Evolutionary conservation across 2,797 vertebrate genomes (phyloP), one percentile per base, ranked within the genome.

Genomic region (Spheniscus humboldti): DNA sequence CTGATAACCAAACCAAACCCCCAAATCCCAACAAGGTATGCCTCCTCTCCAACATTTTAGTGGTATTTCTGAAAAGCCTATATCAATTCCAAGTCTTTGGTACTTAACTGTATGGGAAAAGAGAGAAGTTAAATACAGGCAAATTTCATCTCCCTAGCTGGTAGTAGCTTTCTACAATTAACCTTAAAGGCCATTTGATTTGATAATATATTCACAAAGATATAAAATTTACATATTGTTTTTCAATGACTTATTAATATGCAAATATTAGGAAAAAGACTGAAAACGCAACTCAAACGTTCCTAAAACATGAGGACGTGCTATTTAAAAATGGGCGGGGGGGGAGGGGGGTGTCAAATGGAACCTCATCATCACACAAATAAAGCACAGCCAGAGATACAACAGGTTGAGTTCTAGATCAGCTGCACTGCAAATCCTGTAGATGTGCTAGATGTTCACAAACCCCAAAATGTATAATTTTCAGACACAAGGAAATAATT

Each of bases 181-280:
- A 60, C 73, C 75, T 93, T 92, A 75, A 95, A 97, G 96, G 92
- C 86, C 92, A 97, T 96, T 97, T 96, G 92, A 97, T 96, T 97
- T 96, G 94, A 93, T 97, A 97, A 98, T 96, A 88, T 89, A 98
- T 97, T 97, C 97, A 96, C 69, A 77, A 94, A 64, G 79, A 64
- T 59, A 88, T 83, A 68, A 93, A 95, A 98, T 98, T 97, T 98
- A 94, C 97, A 98, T 98, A 98, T 98, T 98, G 96, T 92, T 97
- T 98, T 96, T 94, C 91, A 98, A 97, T 98, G 31, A 88, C 78
- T 94, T 89, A 96, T 98, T 98, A 98, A 97, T 95, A 98, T 98
- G 97, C 95, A 98, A 96, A 97, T 98, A 95, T 78, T 90, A 90
- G 88, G 52, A 59, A 74, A 91, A 94, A 97, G 59, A 97, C 45